Evolutionary conservation across 2,888 invertebrate species (phyloP), one percentile per base, ranked within the genome.

Genomic region (Geotrupes spiniger): DNA sequence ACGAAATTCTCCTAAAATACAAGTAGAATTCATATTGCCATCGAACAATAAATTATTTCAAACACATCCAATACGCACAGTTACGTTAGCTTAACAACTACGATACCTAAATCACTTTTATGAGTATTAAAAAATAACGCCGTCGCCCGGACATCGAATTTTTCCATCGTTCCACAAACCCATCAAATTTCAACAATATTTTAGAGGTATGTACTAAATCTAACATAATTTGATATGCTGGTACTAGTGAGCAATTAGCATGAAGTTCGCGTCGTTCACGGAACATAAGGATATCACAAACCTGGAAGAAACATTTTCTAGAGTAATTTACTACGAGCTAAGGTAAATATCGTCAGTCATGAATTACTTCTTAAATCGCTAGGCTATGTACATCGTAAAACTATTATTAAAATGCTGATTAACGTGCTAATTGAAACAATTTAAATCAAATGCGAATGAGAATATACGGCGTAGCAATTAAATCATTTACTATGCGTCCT

Each of bases 281-380:
- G 38, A 36, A 37, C 26, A 45, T 45, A 45, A 46, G 46, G 41
- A 33, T 40, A 49, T 49, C 48, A 49, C 48, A 49, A 38, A 43
- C 26, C 16, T 49, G 43, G 48, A 49, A 49, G 48, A 49, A 43
- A 39, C 14, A 39, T 39, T 49, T 42, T 28, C 28, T 27, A 41
- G 21, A 21, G 21, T 16, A 14, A 11, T 11, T 15, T 36, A 36
- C 36, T 25, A 15, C 2, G 4, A 10, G n/a, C 11, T 29, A n/a
- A 28, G n/a, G 15, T 11, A 41, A n/a, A 28, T 29, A 15, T 41
- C 16, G 6, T 41, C 14, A 41, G 9, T 3, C n/a, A 16, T 25
- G 17, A 36, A 36, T 16, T 16, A 36, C 12, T 2, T 14, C 17
- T 16, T 36, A 15, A n/a, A 16, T 6, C 12, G 15, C 15, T 28